phyloP scores from a whole-genome alignment of 1,140 invertebrate species.

The Dreissena rostriformis region DNA sequence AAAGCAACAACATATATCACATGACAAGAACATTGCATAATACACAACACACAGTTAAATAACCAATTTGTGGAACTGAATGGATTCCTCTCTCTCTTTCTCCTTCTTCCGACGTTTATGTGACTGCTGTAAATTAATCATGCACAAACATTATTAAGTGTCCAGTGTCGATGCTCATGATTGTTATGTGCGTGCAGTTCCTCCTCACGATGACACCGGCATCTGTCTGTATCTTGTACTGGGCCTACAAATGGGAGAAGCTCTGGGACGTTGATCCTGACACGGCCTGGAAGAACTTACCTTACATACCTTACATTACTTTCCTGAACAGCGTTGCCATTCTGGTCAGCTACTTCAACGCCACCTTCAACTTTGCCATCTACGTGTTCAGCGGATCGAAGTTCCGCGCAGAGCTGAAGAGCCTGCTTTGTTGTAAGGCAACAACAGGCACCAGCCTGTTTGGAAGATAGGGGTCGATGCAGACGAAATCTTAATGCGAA shows the following conservation, averaged over 20 bases:
- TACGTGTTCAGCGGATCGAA: conserved; percentile 50
- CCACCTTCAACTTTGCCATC: conserved; percentile 46
- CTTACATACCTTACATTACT: too few species aligned
- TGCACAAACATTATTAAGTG: too few species aligned
- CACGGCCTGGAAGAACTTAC: conserved; percentile 9
- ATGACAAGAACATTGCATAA: too few species aligned
- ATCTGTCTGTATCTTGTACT: conserved; percentile 12
- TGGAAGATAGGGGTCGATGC: too few species aligned
- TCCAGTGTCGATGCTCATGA: conserved; percentile 33
- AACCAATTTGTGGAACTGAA: too few species aligned
- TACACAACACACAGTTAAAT: too few species aligned
- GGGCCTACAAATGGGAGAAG: not conserved
- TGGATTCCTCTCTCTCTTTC: not conserved
- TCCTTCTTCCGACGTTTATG: not conserved
- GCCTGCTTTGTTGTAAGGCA: conserved; percentile 23
- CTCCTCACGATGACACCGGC: conserved; percentile 33
- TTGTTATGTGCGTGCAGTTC: conserved; percentile 21
- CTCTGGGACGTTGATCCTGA: not conserved
- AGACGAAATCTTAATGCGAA: too few species aligned
- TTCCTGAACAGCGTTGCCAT: too few species aligned
- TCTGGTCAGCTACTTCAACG: conserved; percentile 15
- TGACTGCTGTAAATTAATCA: too few species aligned
- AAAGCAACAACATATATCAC: too few species aligned
- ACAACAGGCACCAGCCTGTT: not conserved
- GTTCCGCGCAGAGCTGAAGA: conserved; percentile 42